Percentiles rank a stretch among this genome's conserved stretches.
phyloP scores from a whole-genome alignment of 2,797 vertebrate species.

The Prionace glauca region DNA sequence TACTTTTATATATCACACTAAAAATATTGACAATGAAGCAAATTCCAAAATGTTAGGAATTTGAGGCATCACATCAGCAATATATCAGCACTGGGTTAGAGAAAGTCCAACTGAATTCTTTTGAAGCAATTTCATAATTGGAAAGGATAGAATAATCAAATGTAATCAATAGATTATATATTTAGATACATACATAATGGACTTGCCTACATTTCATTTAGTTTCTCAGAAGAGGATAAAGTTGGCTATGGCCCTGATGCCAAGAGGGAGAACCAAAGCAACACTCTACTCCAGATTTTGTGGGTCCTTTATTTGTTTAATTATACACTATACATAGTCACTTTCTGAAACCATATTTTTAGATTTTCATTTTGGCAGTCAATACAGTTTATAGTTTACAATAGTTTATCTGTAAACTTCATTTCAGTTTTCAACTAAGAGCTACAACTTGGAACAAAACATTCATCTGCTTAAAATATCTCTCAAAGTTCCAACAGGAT shows the following conservation, averaged over 20 bases:
- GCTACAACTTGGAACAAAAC: background rate
- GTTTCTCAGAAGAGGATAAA: conserved; percentile 5
- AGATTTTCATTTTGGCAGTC: conserved; percentile 23
- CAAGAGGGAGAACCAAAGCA: conserved; percentile 17
- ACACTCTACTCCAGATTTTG: background rate
- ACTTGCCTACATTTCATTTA: background rate
- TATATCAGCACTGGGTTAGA: background rate
- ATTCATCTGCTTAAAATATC: conserved; percentile 20
- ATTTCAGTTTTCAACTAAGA: conserved; percentile 26
- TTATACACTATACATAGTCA: background rate
- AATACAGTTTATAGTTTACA: background rate
- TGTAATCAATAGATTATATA: background rate
- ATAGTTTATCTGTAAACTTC: conserved; percentile 26
- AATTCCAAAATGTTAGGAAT: background rate
- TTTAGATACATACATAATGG: background rate
- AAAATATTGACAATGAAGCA: background rate
- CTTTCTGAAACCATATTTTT: background rate
- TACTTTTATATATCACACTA: background rate
- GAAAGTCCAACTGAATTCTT: background rate
- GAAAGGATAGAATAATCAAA: background rate
- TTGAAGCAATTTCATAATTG: background rate
- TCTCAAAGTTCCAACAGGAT: conserved; percentile 19
- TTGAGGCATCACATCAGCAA: background rate
- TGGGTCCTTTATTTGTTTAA: conserved; percentile 20
- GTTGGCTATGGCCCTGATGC: background rate